Conservation (phyloP, 1,140 invertebrate genomes). For the Hylaeus volcanicus region DNA sequence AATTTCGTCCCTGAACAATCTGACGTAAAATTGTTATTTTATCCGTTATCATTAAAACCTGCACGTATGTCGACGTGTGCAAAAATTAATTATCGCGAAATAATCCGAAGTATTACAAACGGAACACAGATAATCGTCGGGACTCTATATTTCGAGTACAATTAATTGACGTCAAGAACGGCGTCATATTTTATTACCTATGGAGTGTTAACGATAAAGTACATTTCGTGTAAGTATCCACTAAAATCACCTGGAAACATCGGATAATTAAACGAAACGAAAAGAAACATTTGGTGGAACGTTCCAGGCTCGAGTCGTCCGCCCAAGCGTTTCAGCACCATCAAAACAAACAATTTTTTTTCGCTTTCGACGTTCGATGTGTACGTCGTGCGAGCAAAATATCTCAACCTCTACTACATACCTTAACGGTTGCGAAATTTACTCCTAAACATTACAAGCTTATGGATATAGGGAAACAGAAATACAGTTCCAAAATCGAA, state of each 20-base stretch:
- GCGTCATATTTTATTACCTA: not conserved
- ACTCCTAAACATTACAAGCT: not conserved
- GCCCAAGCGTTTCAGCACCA: slow-evolving; percentile 14
- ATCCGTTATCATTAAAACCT: not conserved
- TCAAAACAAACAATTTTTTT: slow-evolving; percentile 66
- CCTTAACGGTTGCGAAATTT: not conserved
- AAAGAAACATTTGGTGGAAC: slow-evolving; percentile 22
- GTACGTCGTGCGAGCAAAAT: not conserved
- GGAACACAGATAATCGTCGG: not conserved
- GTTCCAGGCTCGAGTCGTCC: not conserved
- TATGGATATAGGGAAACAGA: not conserved
- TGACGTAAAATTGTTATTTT: slow-evolving; percentile 8
- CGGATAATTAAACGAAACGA: not conserved
- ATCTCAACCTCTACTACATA: not conserved
- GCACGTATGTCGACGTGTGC: not conserved
- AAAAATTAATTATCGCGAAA: slow-evolving; percentile 17
- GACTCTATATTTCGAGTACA: not conserved
- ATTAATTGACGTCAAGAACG: not conserved
- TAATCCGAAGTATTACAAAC: slow-evolving; percentile 4
- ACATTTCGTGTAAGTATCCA: not conserved
- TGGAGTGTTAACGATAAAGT: too few species aligned
- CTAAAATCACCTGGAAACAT: not conserved
- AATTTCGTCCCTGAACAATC: not conserved
- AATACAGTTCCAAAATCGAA: not conserved
- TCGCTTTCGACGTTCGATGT: not conserved